phyloP scores from a whole-genome alignment of 2,797 vertebrate genomes.

The Nyctibius grandis region DNA sequence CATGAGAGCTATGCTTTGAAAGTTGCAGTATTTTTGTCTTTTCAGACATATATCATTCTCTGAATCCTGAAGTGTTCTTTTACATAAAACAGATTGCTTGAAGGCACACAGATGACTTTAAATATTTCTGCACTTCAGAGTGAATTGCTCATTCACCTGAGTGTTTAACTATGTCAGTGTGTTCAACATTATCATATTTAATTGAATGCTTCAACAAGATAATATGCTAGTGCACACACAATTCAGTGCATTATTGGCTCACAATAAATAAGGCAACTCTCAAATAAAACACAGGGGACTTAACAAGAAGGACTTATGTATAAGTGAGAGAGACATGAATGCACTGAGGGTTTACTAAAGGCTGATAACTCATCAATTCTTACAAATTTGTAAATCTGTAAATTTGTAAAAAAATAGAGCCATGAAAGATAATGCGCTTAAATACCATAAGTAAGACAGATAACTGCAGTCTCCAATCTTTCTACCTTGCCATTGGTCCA shows the following conservation, averaged over 20 bases:
- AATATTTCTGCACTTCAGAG: slow-evolving; percentile 77
- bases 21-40: background rate
- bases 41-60: background rate
- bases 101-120: slow-evolving; percentile 72
- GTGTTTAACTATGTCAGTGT: slow-evolving; percentile 76
- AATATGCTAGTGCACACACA: slow-evolving; percentile 72
- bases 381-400: slow-evolving; percentile 23
- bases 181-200: slow-evolving; percentile 81
- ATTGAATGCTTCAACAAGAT: slow-evolving; percentile 82
- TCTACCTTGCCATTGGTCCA: background rate
- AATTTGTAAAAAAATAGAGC: background rate
- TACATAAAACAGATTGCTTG: slow-evolving; percentile 65
- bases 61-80: slow-evolving; percentile 60
- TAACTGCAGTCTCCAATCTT: background rate
- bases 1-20: background rate
- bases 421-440: background rate
- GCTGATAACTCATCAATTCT: slow-evolving; percentile 37
- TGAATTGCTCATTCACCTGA: slow-evolving; percentile 82
- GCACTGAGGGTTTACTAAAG: slow-evolving; percentile 37
- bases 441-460: background rate
- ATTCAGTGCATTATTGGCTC: slow-evolving; percentile 67
- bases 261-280: slow-evolving; percentile 71
- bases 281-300: slow-evolving; percentile 55
- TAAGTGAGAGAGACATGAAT: slow-evolving; percentile 7
- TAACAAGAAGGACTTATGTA: slow-evolving; percentile 35